Base-by-base conservation (phyloP, 2,113 vertebrate genomes). In the Aegotheles bennettii region DNA sequence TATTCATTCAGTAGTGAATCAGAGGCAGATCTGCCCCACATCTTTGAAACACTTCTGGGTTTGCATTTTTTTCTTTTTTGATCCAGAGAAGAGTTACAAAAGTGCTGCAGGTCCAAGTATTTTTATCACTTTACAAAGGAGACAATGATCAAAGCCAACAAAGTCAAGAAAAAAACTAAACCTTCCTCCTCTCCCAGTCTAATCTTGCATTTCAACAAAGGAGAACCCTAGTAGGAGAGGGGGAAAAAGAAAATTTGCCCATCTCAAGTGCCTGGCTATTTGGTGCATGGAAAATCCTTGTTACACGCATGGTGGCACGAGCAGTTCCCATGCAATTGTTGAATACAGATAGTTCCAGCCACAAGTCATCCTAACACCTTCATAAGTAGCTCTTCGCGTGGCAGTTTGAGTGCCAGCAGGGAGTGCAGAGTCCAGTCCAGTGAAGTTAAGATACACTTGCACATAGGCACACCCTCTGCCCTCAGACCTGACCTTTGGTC, bases 1-100 rank as follows among this genome's bases (percentile, higher is more conserved):
- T 95, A 83, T 88, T 95, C 96, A 96, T 97, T 98, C 97, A 98
- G 98, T 96, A 98, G 97, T 97, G 98, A 97, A 96, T 59, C 90
- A 33, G 94, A 90, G 92, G 76, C 93, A 96, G 20, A 80, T 59
- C 87, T 80, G 96, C 90, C 96, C 93, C 90, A 84, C 33, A 78
- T 92, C 90, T 84, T 61, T 80, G 92, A 98, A 97, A 96, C 95
- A 95, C 96, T 97, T 96, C 94, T 92, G 84, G 92, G 93, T 95
- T 97, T 96, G 90, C 84, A 75, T 94, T 96, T 87, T 85, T 96
- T 91, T 78, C 95, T 95, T 96, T 87, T 95, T 94, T 87, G 67
- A 84, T 90, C 78, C 96, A 98, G 97, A 90, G 97, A 95, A 92
- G 86, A 91, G 94, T 96, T 92, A 96, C 81, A 94, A 96, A 97